Conservation (phyloP, 2,797 vertebrate genomes). For the Anolis apletophallus region DNA sequence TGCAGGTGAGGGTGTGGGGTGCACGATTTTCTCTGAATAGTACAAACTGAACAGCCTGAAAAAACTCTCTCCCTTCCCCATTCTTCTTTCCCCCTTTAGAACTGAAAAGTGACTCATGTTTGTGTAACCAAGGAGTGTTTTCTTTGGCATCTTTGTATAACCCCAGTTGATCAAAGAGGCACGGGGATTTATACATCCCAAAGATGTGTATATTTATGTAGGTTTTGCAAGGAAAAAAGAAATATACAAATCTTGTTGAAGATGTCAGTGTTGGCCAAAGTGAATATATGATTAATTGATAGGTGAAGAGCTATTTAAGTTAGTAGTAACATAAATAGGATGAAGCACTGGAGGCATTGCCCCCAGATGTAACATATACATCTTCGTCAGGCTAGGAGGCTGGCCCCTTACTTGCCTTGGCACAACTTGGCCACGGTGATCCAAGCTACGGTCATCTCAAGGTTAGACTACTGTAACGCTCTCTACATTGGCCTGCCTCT, state of each 20-base stretch:
- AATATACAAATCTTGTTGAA: background rate
- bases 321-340: background rate
- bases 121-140: constrained; percentile 56
- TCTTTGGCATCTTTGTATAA: constrained; percentile 58
- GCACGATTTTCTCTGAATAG: constrained; percentile 43
- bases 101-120: constrained; percentile 32
- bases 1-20: constrained; percentile 40
- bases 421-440: too few relatives aligned
- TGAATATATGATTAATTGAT: background rate
- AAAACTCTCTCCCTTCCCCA: background rate
- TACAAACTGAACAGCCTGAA: constrained; percentile 47
- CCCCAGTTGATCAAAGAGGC: constrained; percentile 16
- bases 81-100: constrained; percentile 21
- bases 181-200: constrained; percentile 27
- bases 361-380: background rate
- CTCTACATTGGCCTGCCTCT: too few relatives aligned
- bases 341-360: background rate
- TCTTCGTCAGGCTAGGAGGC: too few relatives aligned
- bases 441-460: too few relatives aligned
- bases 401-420: too few relatives aligned
- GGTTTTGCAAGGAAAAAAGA: constrained; percentile 42
- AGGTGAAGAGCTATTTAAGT: background rate
- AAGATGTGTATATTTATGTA: constrained; percentile 36
- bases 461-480: too few relatives aligned
- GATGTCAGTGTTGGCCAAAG: background rate